Base-by-base conservation (phyloP, 2,888 invertebrate genomes). In the Bibio marci region DNA sequence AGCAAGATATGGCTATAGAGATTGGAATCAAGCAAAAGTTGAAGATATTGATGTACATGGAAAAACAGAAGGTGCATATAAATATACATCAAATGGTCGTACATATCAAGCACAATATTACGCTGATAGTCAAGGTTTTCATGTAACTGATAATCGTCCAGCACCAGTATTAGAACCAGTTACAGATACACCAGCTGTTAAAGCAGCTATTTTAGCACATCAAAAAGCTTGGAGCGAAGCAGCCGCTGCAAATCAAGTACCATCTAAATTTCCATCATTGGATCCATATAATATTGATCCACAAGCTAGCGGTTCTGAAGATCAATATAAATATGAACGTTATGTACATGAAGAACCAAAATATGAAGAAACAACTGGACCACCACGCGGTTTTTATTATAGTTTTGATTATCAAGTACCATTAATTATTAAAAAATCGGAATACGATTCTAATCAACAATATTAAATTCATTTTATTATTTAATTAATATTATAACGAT, bases 121-220 rank as follows among this genome's bases (percentile, higher is more conserved):
- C 71, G 78, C 80, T 42, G 78, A 80, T 53, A 70, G 71, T 45
- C 65, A 70, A 45, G 82, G 81, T n/a, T 81, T 81, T 66, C 80
- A 81, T 59, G 80, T 80, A 45, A 71, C 76, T 42, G 80, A 80
- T 51, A 80, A 81, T 54, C 61, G 76, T 3, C 76, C 77, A 12
- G 71, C 72, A 49, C 66, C 71, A 37, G 65, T 66, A 37, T 70
- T 75, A 38, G 61, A 67, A 52, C 76, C 72, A 1, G 69, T 70
- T 11, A 70, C 73, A 45, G 80, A 80, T 53, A 73, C 75, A 0
- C 75, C 76, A 1, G 80, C 73, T 44, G 80, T 82, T 4, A 66
- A 68, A 42, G 73, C 69, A 13, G 81, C 80, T 26, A 71, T 78
- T 44, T 67, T 74, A 37, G 76, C 73, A 39, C 76, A 76, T 54